These are phyloP conservation scores for Diceros bicornis DNA, from an alignment of 2,797 vertebrate genomes.

Conservation along the genomic window DNA sequence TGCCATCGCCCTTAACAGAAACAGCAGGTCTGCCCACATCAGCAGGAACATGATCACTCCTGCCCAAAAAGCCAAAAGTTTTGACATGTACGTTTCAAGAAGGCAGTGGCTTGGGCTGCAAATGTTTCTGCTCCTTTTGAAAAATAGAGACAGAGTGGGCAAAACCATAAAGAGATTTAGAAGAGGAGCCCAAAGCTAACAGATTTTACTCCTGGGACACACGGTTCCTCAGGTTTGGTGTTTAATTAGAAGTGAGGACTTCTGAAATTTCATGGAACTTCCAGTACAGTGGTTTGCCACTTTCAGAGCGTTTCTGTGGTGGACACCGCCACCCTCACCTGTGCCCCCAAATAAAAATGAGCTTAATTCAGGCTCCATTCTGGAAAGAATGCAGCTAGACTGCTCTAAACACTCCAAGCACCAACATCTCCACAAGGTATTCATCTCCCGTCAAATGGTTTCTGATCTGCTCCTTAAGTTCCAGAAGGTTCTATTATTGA, in stretches of 20 bases:
- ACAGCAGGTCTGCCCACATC: rapidly evolving
- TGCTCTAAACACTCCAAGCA: rapidly evolving
- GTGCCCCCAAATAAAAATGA: not conserved
- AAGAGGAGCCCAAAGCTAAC: not conserved
- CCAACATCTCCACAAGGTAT: not conserved
- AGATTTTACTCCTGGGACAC: not conserved
- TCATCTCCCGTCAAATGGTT: no score
- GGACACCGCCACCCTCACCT: not conserved
- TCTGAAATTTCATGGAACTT: not conserved
- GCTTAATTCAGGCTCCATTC: not conserved
- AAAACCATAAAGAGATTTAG: not conserved
- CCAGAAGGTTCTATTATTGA: not conserved
- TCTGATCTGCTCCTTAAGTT: not conserved
- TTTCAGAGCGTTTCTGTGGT: not conserved
- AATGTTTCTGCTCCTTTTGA: not conserved
- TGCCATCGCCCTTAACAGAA: not conserved
- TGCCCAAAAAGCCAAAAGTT: not conserved
- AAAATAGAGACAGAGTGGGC: not conserved
- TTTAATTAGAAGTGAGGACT: not conserved
- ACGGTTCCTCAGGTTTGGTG: not conserved
- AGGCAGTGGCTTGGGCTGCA: not conserved
- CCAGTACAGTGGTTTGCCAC: not conserved
- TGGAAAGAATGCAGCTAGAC: not conserved
- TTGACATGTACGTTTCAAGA: not conserved
- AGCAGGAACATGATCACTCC: rapidly evolving